These are phyloP conservation scores for Hofmannophila pseudospretella DNA, from an alignment of 2,888 invertebrate genomes.

Conservation along the genomic window DNA sequence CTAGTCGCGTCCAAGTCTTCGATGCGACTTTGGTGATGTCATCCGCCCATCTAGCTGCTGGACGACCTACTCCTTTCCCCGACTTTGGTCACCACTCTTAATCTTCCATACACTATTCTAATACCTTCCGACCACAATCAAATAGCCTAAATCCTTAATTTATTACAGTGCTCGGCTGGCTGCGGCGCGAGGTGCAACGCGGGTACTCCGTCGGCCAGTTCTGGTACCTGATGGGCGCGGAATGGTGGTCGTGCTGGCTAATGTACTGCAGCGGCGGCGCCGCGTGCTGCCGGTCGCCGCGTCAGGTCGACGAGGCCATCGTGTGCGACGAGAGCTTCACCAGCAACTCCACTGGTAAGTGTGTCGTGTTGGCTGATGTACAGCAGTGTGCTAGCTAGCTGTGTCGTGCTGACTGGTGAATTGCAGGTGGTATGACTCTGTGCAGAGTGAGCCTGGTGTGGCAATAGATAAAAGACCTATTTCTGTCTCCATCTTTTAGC, in stretches of 20 bases:
- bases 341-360: slow-evolving; percentile 73
- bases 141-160: not conserved
- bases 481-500: too few species aligned
- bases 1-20: too few species aligned
- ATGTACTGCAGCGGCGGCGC: slow-evolving; percentile 79
- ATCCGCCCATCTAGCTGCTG: too few species aligned
- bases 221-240: slow-evolving; percentile 91
- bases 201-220: slow-evolving; percentile 89
- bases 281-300: slow-evolving; percentile 42
- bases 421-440: too few species aligned
- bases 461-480: too few species aligned
- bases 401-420: not conserved
- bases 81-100: too few species aligned
- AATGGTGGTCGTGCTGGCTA: slow-evolving; percentile 93
- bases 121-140: too few species aligned
- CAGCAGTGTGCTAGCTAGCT: too few species aligned
- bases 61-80: too few species aligned
- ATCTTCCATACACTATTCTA: too few species aligned
- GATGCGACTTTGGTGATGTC: too few species aligned
- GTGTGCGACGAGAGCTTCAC: slow-evolving; percentile 85
- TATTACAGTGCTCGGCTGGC: slow-evolving; percentile 84
- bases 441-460: too few species aligned
- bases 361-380: not conserved
- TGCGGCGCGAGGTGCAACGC: slow-evolving; percentile 85
- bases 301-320: slow-evolving; percentile 78